Conservation (phyloP, 2,113 vertebrate genomes). For the Arizona elegans region DNA sequence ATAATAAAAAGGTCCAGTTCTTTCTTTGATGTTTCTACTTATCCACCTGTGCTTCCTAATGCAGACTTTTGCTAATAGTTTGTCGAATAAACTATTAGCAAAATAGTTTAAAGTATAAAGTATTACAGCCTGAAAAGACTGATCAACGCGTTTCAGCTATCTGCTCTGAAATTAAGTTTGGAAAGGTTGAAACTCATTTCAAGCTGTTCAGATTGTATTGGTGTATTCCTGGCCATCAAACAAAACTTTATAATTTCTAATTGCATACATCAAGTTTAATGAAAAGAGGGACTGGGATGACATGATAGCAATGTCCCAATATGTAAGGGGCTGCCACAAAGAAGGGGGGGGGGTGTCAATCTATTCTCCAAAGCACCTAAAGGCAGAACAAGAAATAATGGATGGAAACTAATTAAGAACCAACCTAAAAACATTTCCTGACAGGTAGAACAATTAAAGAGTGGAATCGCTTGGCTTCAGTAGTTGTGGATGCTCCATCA, state of each 20-base stretch:
- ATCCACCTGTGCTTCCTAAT: background rate
- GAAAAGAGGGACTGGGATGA: background rate
- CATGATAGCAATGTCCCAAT: background rate
- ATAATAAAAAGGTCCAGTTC: background rate
- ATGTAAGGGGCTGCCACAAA: background rate
- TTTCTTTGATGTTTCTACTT: background rate
- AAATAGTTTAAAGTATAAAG: background rate
- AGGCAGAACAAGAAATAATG: background rate
- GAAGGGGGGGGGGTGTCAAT: background rate
- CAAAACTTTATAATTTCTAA: background rate
- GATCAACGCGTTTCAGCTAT: background rate
- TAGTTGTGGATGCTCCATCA: background rate
- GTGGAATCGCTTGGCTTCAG: background rate
- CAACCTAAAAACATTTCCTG: background rate
- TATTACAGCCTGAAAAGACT: background rate
- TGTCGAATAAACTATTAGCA: background rate
- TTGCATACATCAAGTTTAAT: background rate
- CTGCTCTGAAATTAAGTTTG: background rate
- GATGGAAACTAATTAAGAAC: background rate
- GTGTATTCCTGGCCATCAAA: background rate
- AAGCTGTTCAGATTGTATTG: background rate
- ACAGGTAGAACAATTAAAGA: background rate
- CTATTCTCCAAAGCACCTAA: background rate
- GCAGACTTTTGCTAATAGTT: background rate
- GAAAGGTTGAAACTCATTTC: background rate